Evolutionary conservation across 2,797 vertebrate genomes (phyloP), one percentile per base, ranked within the genome.

Genomic region (Falco cherrug): DNA sequence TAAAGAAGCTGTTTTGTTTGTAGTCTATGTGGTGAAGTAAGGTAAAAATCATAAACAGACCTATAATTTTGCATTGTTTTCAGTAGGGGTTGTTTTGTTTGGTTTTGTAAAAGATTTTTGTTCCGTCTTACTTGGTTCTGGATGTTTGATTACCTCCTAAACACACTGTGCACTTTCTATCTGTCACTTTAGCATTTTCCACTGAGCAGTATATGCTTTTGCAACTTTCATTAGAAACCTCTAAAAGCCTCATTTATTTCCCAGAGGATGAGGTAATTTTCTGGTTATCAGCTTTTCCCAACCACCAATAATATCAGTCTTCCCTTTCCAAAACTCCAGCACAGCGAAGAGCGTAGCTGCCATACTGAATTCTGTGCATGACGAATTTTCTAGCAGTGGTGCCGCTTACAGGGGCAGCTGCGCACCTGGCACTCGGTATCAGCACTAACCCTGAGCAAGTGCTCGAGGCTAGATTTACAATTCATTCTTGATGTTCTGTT

Each of bases 381-480:
- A 47, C 5, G 5, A 22, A 5, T 8, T 29, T 65, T 21, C 45
- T 9, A 21, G 37, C 16, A n/a, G 43, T 10, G 16, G 9, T 20
- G 18, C 33, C 1, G 11, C 17, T 45, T 21, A n/a, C 5, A 10
- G 39, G 28, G 18, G 6, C 25, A 35, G 54, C 14, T 0, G 5
- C 21, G 83, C 11, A 1, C 12, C 5, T 0, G 1, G 3, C 15
- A 16, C 12, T 45, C 48, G 12, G 39, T 7, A 5, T 21, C 25
- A 4, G 31, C 48, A 8, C 15, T 65, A 21, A 59, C 11, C 17
- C 20, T 33, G 45, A 73, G n/a, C 12, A 41, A 16, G 25, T 48
- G 48, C 41, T 74, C 20, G 43, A 63, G 13, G 26, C 28, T 39
- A 19, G 20, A 2, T 39, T 69, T 59, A 14, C 57, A 26, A 22